Evolutionary conservation across 2,888 invertebrate genomes (phyloP).

Genomic region (Cyrtodaria siliqua): DNA sequence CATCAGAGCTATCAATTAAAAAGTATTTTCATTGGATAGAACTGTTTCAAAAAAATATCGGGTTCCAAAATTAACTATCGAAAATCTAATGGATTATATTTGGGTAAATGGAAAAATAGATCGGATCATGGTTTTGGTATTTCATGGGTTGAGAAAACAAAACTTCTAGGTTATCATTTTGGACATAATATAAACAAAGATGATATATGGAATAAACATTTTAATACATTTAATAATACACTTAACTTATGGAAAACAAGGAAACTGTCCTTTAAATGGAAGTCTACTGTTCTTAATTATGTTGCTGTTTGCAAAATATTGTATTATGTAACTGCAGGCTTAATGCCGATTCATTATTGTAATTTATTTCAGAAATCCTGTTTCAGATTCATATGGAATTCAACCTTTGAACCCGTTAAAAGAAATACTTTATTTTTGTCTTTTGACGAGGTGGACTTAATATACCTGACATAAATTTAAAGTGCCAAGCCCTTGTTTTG

Average conservation of each 20-base stretch:
- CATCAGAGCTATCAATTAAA: constrained; percentile 4
- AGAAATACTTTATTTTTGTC: no score
- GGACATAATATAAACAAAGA: constrained; percentile 37
- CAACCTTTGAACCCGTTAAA: no score
- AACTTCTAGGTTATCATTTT: constrained; percentile 48
- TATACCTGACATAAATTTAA: no score
- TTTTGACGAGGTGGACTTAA: no score
- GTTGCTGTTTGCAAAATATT: no score
- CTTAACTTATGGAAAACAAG: no score
- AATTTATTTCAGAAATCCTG: no score
- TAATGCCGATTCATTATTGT: no score
- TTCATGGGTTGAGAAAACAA: constrained; percentile 46
- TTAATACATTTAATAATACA: constrained; percentile 34
- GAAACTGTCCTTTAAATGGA: no score
- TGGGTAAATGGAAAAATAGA: constrained; percentile 60
- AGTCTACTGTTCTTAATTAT: no score
- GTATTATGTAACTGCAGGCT: constrained; percentile 36
- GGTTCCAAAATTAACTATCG: constrained; percentile 29
- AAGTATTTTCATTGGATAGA: constrained; percentile 7
- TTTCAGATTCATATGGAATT: no score
- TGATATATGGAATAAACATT: constrained; percentile 40
- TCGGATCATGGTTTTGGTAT: constrained; percentile 62
- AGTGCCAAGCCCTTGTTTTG: no score
- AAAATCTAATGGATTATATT: constrained; percentile 55
- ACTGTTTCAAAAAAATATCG: constrained; percentile 23